These are phyloP conservation scores for Lysandra bellargus DNA, from an alignment of 2,888 invertebrate species.

Conservation along the genomic window DNA sequence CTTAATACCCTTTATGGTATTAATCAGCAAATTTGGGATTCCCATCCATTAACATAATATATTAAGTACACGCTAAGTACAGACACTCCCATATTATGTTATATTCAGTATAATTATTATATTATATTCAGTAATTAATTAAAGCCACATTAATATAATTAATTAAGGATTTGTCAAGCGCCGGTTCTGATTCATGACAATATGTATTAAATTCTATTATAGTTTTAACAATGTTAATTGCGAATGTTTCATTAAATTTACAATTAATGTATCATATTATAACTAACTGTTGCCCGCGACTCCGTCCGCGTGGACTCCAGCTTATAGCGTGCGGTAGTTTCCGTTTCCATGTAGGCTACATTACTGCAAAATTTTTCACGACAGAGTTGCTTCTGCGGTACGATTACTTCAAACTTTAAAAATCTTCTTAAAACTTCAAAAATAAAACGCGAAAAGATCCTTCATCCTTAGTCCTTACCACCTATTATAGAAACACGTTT, in stretches of 20 bases:
- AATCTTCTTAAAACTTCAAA: too few relatives aligned
- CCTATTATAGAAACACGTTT: too few relatives aligned
- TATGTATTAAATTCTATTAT: constrained; percentile 3
- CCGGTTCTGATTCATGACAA: background rate
- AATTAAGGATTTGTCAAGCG: constrained; percentile 2
- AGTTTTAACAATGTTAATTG: background rate
- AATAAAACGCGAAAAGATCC: too few relatives aligned
- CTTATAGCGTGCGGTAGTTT: too few relatives aligned
- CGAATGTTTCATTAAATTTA: background rate
- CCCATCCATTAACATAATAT: background rate
- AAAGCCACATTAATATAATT: background rate
- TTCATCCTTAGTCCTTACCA: too few relatives aligned
- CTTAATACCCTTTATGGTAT: background rate
- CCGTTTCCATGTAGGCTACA: too few relatives aligned
- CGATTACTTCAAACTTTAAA: too few relatives aligned
- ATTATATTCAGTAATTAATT: background rate
- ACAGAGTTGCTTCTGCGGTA: too few relatives aligned
- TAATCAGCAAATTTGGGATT: background rate
- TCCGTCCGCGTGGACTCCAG: too few relatives aligned
- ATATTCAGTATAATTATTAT: background rate
- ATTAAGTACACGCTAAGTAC: background rate
- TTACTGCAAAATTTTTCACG: too few relatives aligned
- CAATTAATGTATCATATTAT: background rate
- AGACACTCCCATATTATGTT: background rate
- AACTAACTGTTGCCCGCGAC: too few relatives aligned